Conservation (phyloP, 2,113 vertebrate species). For the Indicator indicator region DNA sequence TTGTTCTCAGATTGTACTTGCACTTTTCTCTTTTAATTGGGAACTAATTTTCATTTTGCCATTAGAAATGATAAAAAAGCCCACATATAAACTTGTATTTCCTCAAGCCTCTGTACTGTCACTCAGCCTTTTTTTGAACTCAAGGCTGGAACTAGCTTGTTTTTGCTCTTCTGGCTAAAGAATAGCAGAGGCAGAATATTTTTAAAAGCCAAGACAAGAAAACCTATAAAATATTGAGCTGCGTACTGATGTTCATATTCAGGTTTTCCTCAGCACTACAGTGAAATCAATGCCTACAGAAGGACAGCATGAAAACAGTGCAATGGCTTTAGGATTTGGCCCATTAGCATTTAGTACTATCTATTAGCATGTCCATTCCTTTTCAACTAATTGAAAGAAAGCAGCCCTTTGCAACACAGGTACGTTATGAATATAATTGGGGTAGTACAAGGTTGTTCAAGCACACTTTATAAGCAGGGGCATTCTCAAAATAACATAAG, state of each 20-base stretch:
- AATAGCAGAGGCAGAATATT: constrained; percentile 65
- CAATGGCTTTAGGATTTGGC: constrained; percentile 25
- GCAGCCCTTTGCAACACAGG: constrained; percentile 57
- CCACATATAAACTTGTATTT: constrained; percentile 67
- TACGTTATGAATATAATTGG: constrained; percentile 75
- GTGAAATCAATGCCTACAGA: constrained; percentile 27
- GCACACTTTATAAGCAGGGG: constrained; percentile 57
- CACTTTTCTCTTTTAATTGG: constrained; percentile 78
- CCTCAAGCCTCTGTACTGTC: constrained; percentile 66
- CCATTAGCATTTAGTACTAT: constrained; percentile 63
- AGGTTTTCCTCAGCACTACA: not conserved
- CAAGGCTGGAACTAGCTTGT: constrained; percentile 52
- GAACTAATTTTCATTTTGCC: constrained; percentile 79
- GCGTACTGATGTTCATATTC: constrained; percentile 49
- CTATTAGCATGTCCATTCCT: constrained; percentile 70
- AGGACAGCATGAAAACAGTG: constrained; percentile 18
- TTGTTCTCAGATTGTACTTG: constrained; percentile 64
- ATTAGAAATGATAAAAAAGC: constrained; percentile 74
- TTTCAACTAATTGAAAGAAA: constrained; percentile 77
- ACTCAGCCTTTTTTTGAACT: constrained; percentile 56
- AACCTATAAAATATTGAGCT: constrained; percentile 73
- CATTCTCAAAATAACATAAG: constrained; percentile 53
- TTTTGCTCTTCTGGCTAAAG: constrained; percentile 72
- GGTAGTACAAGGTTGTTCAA: constrained; percentile 72
- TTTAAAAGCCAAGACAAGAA: constrained; percentile 64